Conservation (phyloP, 1,140 invertebrate species). For the Thaumatotibia leucotreta region DNA sequence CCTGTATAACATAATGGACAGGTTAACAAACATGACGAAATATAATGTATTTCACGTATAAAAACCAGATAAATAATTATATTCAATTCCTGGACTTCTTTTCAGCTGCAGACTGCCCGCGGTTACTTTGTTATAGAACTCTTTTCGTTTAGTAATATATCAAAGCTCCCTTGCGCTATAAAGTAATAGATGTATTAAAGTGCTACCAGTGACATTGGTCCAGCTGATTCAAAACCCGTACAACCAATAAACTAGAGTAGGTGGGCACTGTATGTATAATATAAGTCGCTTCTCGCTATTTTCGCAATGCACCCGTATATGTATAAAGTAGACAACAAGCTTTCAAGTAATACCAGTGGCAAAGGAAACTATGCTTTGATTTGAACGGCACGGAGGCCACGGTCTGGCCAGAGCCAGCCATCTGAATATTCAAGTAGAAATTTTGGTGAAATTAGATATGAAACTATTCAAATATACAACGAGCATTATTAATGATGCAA, state of each 20-base stretch:
- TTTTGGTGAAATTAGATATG: neutral
- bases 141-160: neutral
- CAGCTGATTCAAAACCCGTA: neutral
- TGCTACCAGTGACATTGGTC: neutral
- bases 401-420: neutral
- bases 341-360: neutral
- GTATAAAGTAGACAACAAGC: neutral
- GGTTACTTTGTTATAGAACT: neutral
- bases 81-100: neutral
- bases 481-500: neutral
- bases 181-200: neutral
- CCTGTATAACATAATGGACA: too few species aligned
- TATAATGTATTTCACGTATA: too few species aligned
- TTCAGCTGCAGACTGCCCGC: neutral
- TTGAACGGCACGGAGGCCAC: neutral
- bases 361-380: constrained; percentile 5
- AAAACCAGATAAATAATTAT: too few species aligned
- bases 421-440: neutral
- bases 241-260: neutral
- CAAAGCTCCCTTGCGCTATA: neutral
- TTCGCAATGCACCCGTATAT: neutral
- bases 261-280: neutral
- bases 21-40: too few species aligned
- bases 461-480: neutral
- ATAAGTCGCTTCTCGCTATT: neutral